Evolutionary conservation across 2,113 vertebrate species (phyloP), one percentile per base, ranked within the genome.

Genomic region (Hippocampus barbouri): DNA sequence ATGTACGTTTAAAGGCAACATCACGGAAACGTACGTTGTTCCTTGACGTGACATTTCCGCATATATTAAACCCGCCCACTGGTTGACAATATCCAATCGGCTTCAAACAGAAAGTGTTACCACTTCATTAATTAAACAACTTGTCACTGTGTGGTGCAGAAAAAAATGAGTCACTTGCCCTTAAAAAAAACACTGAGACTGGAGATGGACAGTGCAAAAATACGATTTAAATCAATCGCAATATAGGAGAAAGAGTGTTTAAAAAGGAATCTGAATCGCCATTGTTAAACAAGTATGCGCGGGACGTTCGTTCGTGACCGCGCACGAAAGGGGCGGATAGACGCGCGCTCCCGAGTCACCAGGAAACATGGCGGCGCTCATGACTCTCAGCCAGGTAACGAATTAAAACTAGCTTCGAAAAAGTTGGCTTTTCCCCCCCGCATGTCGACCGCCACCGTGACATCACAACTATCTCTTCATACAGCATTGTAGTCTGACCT

Each of bases 341-440:
- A 89, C 88, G 90, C 88, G 90, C 91, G 77, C 80, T 80, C 86
- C 73, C 85, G 88, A 73, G 67, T 79, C 83, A 91, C 82, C 88
- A 91, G 94, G 94, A 93, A 96, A 97, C 89, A 97, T 97, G 95
- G 95, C 96, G 86, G 94, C 95, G 91, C 94, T 96, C 85, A 91
- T 94, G 84, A 92, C 95, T 49, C 89, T 94, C 77, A 87, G 89
- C 81, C 94, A 96, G 95, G 95, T 96, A 95, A 90, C 40, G 78
- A 77, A 68, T 83, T 78, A 45, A 45, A 81, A 79, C 47, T 8
- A 57, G 20, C 76, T 83, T 12, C 14, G 43, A 8, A 80, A 83
- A 83, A 81, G 30, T 65, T 20, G 40, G 0, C 9, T 68, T 20
- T n/a, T 14, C 0, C 1, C 8, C 14, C 57, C 4, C 25, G 7